phyloP scores from a whole-genome alignment of 2,797 vertebrate genomes.

The Cuculus canorus region DNA sequence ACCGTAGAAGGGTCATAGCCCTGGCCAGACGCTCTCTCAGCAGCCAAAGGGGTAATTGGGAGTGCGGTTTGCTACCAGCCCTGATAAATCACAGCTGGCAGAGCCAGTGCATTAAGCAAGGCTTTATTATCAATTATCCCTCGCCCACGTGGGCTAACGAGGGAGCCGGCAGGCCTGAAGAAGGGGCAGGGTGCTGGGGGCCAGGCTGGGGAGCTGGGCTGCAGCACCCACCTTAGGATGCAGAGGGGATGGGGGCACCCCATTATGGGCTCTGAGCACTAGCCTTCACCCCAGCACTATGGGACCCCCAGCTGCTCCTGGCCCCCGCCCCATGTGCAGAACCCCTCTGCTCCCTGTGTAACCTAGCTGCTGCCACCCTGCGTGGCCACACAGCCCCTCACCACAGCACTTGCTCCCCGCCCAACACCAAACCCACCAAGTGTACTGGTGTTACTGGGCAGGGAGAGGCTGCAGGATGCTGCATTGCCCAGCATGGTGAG shows the following conservation, averaged over 20 bases:
- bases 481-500: accelerated
- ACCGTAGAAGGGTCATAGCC: background rate
- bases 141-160: slow-evolving; percentile 62
- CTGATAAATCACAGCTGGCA: slow-evolving; percentile 74
- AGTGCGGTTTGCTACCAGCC: slow-evolving; percentile 53
- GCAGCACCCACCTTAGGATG: background rate
- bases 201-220: background rate
- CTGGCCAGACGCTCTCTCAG: background rate
- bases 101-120: slow-evolving; percentile 74
- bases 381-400: background rate
- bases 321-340: background rate
- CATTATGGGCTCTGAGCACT: accelerated
- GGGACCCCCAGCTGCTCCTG: background rate
- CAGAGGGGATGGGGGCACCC: background rate
- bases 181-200: background rate
- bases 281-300: background rate
- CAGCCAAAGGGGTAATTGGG: slow-evolving; percentile 63
- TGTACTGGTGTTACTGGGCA: background rate
- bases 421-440: background rate
- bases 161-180: slow-evolving; percentile 24
- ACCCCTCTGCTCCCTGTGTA: background rate
- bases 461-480: background rate
- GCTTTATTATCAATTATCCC: slow-evolving; percentile 79
- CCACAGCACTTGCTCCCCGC: accelerated
- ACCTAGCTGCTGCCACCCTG: background rate